Evolutionary conservation across 2,888 invertebrate genomes (phyloP).

Genomic region (Hypercompe scribonia): DNA sequence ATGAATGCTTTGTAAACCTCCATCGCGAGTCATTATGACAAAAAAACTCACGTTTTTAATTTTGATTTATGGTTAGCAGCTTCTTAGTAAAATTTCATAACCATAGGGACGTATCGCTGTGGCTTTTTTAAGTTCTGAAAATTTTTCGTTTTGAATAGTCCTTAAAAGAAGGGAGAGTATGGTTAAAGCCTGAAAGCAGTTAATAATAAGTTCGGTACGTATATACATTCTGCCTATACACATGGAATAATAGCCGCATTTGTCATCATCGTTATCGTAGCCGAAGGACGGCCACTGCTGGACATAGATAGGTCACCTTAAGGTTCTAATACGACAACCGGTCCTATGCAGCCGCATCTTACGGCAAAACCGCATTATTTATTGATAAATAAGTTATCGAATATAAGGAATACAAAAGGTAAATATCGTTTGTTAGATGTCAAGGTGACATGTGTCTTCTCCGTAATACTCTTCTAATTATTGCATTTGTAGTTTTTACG

Average conservation of each 20-base stretch:
- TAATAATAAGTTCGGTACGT: too few relatives aligned
- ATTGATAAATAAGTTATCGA: neutral
- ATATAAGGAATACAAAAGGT: neutral
- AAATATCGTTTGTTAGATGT: neutral
- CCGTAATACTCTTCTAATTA: slow-evolving; percentile 38
- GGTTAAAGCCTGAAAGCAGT: too few relatives aligned
- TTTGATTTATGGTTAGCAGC: neutral
- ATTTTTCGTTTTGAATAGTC: too few relatives aligned
- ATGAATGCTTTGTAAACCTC: neutral
- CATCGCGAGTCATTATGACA: neutral
- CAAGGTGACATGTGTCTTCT: slow-evolving; percentile 19
- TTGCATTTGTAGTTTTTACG: slow-evolving; percentile 39
- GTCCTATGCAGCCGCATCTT: too few relatives aligned
- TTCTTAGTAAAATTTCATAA: neutral
- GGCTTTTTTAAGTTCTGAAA: neutral
- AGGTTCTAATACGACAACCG: too few relatives aligned
- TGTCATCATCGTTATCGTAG: too few relatives aligned
- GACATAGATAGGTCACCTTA: too few relatives aligned
- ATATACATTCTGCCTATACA: too few relatives aligned
- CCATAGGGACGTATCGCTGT: neutral
- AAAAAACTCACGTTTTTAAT: neutral
- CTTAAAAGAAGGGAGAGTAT: too few relatives aligned
- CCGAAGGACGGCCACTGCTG: too few relatives aligned
- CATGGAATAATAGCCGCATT: too few relatives aligned
- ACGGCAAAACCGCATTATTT: neutral